Percentiles rank a stretch among this genome's conserved stretches.
phyloP scores from a whole-genome alignment of 64 coral and sea anemone genomes.

The Porites lutea region DNA sequence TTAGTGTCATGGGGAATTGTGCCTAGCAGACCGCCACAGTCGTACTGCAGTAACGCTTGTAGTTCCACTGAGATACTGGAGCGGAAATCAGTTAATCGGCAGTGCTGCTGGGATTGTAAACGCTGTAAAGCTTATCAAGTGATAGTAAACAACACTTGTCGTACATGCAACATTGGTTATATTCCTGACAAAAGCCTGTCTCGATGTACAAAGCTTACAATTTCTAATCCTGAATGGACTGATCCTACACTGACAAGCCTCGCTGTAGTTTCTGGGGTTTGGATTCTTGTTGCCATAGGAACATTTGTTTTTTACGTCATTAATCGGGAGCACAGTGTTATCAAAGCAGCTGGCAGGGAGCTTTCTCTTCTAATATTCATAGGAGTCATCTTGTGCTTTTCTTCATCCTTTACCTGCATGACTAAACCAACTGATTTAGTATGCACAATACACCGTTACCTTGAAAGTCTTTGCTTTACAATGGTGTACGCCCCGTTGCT shows the following conservation, averaged over 20 bases:
- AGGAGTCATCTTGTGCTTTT: constrained; percentile 75
- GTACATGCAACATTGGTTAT: constrained; percentile 65
- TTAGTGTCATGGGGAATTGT: constrained; percentile 75
- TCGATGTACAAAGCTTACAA: constrained; percentile 57
- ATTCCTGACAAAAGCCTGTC: constrained; percentile 58
- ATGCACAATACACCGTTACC: constrained; percentile 71
- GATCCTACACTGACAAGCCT: constrained; percentile 38
- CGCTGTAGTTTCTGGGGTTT: constrained; percentile 36
- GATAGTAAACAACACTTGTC: constrained; percentile 86
- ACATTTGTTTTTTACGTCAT: constrained; percentile 72
- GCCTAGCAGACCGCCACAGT: constrained; percentile 35
- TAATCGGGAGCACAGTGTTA: constrained; percentile 68
- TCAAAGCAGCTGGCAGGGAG: constrained; percentile 89
- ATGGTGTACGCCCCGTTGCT: constrained; percentile 88
- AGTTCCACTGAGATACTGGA: constrained; percentile 46
- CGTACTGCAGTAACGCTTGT: constrained; percentile 78
- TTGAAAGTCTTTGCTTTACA: constrained; percentile 71
- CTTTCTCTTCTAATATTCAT: constrained; percentile 72
- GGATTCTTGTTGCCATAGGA: constrained; percentile 42
- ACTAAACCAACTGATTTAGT: constrained; percentile 66
- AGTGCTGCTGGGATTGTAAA: constrained; percentile 84
- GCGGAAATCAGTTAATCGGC: constrained; percentile 29
- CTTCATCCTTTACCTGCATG: constrained; percentile 60
- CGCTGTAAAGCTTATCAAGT: constrained; percentile 52
- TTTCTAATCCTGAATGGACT: constrained; percentile 57